These are phyloP conservation scores for Formica selysi DNA, from an alignment of 1,140 invertebrate species.

Conservation along the genomic window DNA sequence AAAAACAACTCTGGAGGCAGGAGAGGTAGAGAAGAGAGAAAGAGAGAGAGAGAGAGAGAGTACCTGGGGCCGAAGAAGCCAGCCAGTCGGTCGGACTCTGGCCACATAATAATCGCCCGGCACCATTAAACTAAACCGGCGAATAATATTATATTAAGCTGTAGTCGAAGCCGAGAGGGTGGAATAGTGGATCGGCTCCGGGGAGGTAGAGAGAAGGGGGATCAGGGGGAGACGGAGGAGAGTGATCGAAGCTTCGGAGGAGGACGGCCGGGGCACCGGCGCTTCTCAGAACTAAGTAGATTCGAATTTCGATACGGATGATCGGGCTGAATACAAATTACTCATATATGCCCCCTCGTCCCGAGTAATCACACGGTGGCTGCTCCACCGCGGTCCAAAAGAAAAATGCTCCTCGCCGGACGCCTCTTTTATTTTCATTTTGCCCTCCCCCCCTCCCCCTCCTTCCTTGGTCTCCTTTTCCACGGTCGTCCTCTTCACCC, in stretches of 20 bases:
- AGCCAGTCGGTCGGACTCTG: slow-evolving; percentile 74
- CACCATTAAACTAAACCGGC: slow-evolving; percentile 87
- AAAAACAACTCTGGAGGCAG: slow-evolving; percentile 54
- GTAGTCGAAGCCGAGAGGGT: slow-evolving; percentile 77
- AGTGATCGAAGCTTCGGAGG: slow-evolving; percentile 70
- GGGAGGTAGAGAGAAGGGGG: slow-evolving; percentile 63
- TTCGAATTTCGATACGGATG: slow-evolving; percentile 87
- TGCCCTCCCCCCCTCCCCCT: slow-evolving; percentile 48
- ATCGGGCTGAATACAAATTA: slow-evolving; percentile 87
- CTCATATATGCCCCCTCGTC: slow-evolving; percentile 85
- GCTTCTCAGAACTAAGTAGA: slow-evolving; percentile 87
- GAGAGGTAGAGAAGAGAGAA: slow-evolving; percentile 49
- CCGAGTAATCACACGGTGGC: slow-evolving; percentile 86
- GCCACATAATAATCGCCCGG: slow-evolving; percentile 86
- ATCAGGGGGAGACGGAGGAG: slow-evolving; percentile 41
- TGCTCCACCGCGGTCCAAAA: slow-evolving; percentile 82
- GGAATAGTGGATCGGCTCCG: slow-evolving; percentile 72
- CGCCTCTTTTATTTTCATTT: slow-evolving; percentile 71
- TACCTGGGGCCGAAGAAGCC: slow-evolving; percentile 78
- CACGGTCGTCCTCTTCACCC: slow-evolving; percentile 29
- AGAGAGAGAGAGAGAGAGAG: slow-evolving; percentile 39
- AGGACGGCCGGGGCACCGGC: slow-evolving; percentile 70
- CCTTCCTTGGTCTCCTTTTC: slow-evolving; percentile 44
- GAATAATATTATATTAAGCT: slow-evolving; percentile 87
- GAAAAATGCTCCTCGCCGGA: slow-evolving; percentile 80